Evolutionary conservation across 2,113 vertebrate genomes (phyloP).

Genomic region (Epinephelus cyanopodus): DNA sequence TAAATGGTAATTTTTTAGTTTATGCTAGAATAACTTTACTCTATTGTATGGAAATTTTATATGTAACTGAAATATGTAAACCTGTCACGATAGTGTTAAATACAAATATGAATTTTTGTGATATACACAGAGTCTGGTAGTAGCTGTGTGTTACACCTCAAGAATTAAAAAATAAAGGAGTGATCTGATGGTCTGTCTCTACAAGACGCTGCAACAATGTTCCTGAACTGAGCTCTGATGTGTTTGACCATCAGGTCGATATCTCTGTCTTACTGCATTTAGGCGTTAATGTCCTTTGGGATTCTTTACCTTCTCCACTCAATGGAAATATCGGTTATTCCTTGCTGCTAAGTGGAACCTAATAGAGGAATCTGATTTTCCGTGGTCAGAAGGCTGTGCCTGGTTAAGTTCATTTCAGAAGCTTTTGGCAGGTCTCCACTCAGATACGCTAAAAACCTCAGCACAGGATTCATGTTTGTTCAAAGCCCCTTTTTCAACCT

Average conservation of each 20-base stretch:
- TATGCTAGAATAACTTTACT: no score
- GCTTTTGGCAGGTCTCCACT: slow-evolving; percentile 11
- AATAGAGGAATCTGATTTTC: slow-evolving; percentile 41
- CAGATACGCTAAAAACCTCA: background rate
- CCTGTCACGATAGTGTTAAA: background rate
- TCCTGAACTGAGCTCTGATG: background rate
- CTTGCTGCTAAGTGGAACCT: slow-evolving; percentile 40
- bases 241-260: slow-evolving; percentile 25
- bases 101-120: background rate
- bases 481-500: background rate
- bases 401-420: slow-evolving; percentile 41
- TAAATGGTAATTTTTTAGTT: no score
- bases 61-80: no score
- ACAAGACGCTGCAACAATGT: slow-evolving; percentile 20
- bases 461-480: background rate
- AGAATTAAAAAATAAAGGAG: background rate
- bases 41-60: no score
- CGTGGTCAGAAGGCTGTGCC: background rate
- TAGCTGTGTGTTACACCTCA: background rate
- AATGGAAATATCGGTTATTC: slow-evolving; percentile 34
- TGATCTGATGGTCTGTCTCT: background rate
- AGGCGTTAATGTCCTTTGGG: slow-evolving; percentile 28
- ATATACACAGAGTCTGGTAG: background rate
- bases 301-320: slow-evolving; percentile 17
- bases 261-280: slow-evolving; percentile 17